A percentile compares a stretch with the other conserved stretches of the same genome.
These are phyloP conservation scores for Panthera leo DNA, from an alignment of 2,113 vertebrate species.

Conservation along the genomic window DNA sequence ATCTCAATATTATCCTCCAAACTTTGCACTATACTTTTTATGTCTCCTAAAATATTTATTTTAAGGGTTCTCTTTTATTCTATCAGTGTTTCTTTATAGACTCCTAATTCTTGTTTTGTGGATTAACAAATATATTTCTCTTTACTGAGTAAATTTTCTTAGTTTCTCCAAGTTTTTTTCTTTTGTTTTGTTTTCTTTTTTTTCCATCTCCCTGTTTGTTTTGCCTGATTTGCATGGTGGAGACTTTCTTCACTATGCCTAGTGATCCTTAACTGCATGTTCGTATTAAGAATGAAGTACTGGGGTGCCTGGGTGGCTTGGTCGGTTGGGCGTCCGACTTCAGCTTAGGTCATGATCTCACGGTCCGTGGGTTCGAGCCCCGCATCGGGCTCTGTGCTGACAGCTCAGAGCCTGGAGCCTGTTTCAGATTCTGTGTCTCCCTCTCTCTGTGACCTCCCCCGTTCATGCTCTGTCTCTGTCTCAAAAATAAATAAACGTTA, in stretches of 20 bases:
- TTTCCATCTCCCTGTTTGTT: background rate
- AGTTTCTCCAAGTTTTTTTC: background rate
- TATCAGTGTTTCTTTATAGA: background rate
- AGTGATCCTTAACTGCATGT: background rate
- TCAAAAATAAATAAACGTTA: no score
- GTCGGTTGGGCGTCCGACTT: no score
- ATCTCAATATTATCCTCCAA: background rate
- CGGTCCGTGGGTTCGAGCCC: no score
- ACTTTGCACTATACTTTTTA: background rate
- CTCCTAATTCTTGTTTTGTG: conserved; percentile 1
- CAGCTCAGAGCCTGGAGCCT: no score
- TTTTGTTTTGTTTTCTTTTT: background rate
- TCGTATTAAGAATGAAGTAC: background rate
- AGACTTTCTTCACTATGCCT: conserved; percentile 14
- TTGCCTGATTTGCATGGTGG: background rate
- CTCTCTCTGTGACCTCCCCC: no score
- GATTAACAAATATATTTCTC: conserved; percentile 32
- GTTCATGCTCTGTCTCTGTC: no score
- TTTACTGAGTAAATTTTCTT: background rate
- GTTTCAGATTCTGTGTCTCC: no score
- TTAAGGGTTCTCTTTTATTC: background rate
- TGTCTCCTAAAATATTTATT: background rate
- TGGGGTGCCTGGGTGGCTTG: background rate
- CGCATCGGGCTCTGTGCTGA: no score
- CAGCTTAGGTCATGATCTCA: no score